Evolutionary conservation across 2,797 vertebrate species (phyloP), one percentile per base, ranked within the genome.

Genomic region (Falco novaeseelandiae): DNA sequence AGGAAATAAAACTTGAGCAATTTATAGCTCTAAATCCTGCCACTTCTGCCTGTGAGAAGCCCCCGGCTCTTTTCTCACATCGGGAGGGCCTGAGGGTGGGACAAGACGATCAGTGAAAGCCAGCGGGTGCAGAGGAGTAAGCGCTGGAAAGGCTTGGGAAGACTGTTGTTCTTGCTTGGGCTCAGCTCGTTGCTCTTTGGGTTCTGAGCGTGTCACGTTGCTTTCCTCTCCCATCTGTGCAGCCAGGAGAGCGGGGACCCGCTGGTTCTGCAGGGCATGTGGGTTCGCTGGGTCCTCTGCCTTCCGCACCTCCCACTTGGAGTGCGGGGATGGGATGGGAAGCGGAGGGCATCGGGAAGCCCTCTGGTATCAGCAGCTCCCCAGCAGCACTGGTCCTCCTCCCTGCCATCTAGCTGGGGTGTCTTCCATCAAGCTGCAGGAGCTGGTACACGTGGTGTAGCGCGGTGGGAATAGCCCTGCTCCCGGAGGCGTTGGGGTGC

Each of bases 1-100:
- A 97, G 96, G 97, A 97, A 97, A 96, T 97, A 96, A 96, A 97
- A 93, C 92, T 96, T 66, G 74, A 91, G 94, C 95, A 94, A 92
- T 95, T 97, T 96, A 96, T 97, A 91, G 93, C 93, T 89, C 92
- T 78, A 83, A 96, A 97, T 95, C 94, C 96, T 94, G 97, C 92
- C 94, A 85, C 95, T 89, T 95, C 89, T 94, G 94, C 89, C 89
- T 94, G 89, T 96, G 93, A 94, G 95, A 89, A 96, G 90, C 96
- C 92, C 95, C 92, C 3, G 1, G 96, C 90, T 94, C 92, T 80
- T 90, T 96, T 96, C 97, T 97, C 95, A 94, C 83, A 3, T 97
- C 12, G 10, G 74, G 90, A 96, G 78, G 88, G 93, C 81, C 84
- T 10, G 87, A 46, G 84, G 91, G 74, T 91, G 93, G 90, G 94